phyloP scores from a whole-genome alignment of 2,113 vertebrate genomes.

The Morone saxatilis region DNA sequence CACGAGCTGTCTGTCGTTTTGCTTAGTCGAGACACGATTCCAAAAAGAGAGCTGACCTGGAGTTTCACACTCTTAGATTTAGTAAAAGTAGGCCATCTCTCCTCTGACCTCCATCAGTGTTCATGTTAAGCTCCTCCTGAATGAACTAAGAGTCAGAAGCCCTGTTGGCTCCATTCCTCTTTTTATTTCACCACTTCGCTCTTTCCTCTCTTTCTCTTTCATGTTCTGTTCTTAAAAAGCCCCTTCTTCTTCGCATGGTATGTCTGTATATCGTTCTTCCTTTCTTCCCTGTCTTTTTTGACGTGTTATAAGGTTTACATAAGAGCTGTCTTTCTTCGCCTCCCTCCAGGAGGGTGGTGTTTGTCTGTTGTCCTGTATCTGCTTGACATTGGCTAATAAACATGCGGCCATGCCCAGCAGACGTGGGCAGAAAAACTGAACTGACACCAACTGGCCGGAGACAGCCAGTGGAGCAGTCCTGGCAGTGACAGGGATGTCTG shows the following conservation, averaged over 20 bases:
- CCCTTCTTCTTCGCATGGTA: neutral
- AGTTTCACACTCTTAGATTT: slow-evolving; percentile 44
- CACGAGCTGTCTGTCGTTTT: slow-evolving; percentile 9
- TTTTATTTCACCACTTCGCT: slow-evolving; percentile 27
- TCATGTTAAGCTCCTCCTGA: slow-evolving; percentile 54
- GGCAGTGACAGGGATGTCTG: slow-evolving; percentile 26
- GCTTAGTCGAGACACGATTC: slow-evolving; percentile 22
- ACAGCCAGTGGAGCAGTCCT: slow-evolving; percentile 60
- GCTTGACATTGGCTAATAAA: slow-evolving; percentile 56
- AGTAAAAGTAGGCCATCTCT: slow-evolving; percentile 66
- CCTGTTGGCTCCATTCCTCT: slow-evolving; percentile 4
- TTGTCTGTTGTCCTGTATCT: slow-evolving; percentile 32
- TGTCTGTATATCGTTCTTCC: neutral
- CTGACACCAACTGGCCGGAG: slow-evolving; percentile 51
- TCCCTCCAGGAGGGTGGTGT: slow-evolving; percentile 26
- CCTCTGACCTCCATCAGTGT: slow-evolving; percentile 57
- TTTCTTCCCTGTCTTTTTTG: neutral
- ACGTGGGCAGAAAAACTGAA: slow-evolving; percentile 39
- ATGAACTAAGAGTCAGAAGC: slow-evolving; percentile 32
- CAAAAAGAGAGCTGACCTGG: slow-evolving; percentile 27
- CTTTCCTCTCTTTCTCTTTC: neutral
- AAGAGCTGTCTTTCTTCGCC: neutral
- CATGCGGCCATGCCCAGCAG: slow-evolving; percentile 36
- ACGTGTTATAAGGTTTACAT: slow-evolving; percentile 16
- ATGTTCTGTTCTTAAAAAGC: slow-evolving; percentile 6